Conservation (phyloP, 1,140 invertebrate genomes). For the Nephotettix cincticeps region DNA sequence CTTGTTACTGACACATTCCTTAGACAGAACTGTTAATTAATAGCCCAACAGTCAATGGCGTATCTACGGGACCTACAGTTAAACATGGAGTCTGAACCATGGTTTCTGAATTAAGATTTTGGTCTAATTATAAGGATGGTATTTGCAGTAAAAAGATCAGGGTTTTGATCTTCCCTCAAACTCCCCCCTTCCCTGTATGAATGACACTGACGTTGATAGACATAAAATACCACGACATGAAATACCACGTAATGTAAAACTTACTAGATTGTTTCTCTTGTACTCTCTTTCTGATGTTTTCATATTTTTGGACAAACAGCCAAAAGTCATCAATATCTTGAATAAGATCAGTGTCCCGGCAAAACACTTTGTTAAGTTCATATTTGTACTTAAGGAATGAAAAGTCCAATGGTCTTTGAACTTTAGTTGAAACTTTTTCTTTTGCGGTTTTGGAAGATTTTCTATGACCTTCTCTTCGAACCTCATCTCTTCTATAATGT, state of each 20-base stretch:
- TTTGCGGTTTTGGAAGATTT: not conserved
- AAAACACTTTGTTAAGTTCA: constrained; percentile 25
- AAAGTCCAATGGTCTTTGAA: not conserved
- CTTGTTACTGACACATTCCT: too few relatives aligned
- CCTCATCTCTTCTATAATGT: not conserved
- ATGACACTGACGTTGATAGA: not conserved
- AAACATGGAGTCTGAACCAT: too few relatives aligned
- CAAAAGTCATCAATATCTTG: constrained; percentile 38
- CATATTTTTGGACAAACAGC: constrained; percentile 38
- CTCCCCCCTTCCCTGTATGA: not conserved
- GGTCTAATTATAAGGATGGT: too few relatives aligned
- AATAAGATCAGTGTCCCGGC: constrained; percentile 27
- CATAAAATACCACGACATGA: not conserved
- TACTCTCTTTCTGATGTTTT: constrained; percentile 35
- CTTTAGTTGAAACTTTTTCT: not conserved
- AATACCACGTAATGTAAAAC: not conserved
- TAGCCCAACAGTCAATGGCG: too few relatives aligned
- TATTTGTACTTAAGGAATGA: constrained; percentile 17
- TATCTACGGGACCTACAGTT: too few relatives aligned
- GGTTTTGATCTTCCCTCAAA: too few relatives aligned
- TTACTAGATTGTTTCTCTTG: not conserved
- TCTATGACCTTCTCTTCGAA: not conserved
- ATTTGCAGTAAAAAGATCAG: too few relatives aligned
- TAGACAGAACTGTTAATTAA: too few relatives aligned
- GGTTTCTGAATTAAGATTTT: too few relatives aligned